Base-by-base conservation (phyloP, 2,113 vertebrate genomes). In the Lepisosteus oculatus region DNA sequence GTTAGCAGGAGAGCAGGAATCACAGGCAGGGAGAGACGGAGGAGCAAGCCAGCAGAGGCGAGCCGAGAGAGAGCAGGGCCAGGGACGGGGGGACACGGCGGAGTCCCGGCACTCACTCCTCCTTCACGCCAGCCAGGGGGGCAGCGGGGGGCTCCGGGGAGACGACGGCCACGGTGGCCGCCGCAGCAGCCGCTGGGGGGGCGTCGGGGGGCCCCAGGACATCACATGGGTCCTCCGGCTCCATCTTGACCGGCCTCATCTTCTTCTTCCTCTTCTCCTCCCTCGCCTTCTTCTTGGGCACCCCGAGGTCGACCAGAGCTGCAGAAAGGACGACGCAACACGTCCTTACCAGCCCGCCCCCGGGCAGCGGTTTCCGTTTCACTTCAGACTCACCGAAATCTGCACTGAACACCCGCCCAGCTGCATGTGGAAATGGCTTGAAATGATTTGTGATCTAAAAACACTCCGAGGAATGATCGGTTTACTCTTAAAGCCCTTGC, bases 201-300 rank as follows among this genome's bases (percentile, higher is more conserved):
- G 87, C 85, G 3, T 92, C 91, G 1, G 86, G 69, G 6, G 82
- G 86, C n/a, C 88, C 81, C 3, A 94, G 82, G 17, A 85, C 81
- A n/a, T 98, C 96, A 42, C 88, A 85, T 61, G 93, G 81, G 73
- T 98, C 97, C 29, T 99, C 97, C 0, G 85, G 84, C 76, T 99
- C 97, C 0, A 92, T 88, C 83, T 99, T 98, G 75, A 98, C 93
- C 3, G 88, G 78, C 76, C 93, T 95, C 71, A 95, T 79, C 84
- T 93, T 98, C 81, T 96, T 98, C 80, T 93, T 98, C 78, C 90
- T 95, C 82, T 91, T 94, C 65, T 99, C 95, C 62, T 98, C 96
- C 80, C 91, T 97, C 7, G 94, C 90, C 57, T 92, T 96, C 80
- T 93, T 98, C 87, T 98, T 99, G 41, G 96, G 93, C 61, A 95